Evolutionary conservation across 2,797 vertebrate species (phyloP).

Genomic region (Phataginus tricuspis): DNA sequence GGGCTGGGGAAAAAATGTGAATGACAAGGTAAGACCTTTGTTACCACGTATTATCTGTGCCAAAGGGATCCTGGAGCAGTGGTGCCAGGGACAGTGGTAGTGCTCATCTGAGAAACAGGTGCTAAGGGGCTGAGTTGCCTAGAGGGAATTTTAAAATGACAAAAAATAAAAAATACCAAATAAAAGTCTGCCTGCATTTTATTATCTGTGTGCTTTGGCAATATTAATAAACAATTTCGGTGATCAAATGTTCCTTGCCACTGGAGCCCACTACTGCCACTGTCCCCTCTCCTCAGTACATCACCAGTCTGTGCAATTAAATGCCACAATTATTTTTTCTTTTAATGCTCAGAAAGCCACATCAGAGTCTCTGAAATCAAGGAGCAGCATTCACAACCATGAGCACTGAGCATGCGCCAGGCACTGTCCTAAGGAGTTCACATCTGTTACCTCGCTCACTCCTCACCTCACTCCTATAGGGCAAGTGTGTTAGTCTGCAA

Average conservation of each 20-base stretch:
- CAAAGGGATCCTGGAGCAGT: neutral
- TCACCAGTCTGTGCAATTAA: neutral
- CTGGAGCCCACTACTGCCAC: neutral
- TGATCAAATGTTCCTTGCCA: neutral
- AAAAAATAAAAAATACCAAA: neutral
- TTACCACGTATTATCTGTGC: neutral
- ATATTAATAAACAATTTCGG: neutral
- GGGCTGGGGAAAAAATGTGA: neutral
- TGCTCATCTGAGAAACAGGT: neutral
- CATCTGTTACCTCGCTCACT: neutral
- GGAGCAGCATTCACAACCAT: neutral
- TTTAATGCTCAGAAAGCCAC: neutral
- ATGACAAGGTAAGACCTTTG: neutral
- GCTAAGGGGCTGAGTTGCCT: neutral
- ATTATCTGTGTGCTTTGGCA: neutral
- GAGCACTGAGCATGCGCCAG: neutral
- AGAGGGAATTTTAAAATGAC: neutral
- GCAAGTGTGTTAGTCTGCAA: neutral
- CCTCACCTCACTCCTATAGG: neutral
- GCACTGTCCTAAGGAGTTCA: neutral
- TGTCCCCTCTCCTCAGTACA: neutral
- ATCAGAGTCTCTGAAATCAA: neutral
- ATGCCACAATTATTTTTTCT: neutral
- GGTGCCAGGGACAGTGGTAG: no score
- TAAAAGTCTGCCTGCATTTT: neutral